Conservation (phyloP, 2,797 vertebrate species). For the Parauchenoglanis ngamensis region DNA sequence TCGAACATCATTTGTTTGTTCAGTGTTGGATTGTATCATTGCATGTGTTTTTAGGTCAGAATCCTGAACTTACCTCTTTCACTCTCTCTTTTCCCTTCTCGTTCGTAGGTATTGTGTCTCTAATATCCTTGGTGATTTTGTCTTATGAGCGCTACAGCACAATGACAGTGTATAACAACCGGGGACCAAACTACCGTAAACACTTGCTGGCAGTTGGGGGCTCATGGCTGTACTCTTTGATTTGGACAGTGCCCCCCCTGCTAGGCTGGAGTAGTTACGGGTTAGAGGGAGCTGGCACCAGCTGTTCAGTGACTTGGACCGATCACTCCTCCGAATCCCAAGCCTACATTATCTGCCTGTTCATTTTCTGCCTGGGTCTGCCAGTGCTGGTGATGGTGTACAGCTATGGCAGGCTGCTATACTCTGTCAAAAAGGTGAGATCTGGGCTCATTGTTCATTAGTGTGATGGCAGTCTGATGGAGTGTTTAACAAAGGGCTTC, state of each 20-base stretch:
- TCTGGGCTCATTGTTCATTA: neutral
- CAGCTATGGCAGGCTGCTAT: conserved; percentile 83
- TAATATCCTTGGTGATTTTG: conserved; percentile 85
- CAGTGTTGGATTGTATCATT: neutral
- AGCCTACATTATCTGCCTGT: conserved; percentile 88
- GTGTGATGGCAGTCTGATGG: neutral
- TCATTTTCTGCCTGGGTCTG: conserved; percentile 85
- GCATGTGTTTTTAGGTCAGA: neutral
- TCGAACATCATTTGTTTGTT: neutral
- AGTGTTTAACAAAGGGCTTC: neutral
- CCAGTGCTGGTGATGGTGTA: conserved; percentile 85
- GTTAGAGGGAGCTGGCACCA: conserved; percentile 84
- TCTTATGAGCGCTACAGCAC: conserved; percentile 89
- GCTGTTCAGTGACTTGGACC: conserved; percentile 87
- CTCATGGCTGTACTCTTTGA: conserved; percentile 85
- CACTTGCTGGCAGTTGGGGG: conserved; percentile 80
- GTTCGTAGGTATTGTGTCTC: conserved; percentile 83
- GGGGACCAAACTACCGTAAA: conserved; percentile 73
- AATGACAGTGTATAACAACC: conserved; percentile 82
- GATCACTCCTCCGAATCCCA: conserved; percentile 74
- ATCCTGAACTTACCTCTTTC: conserved; percentile 2
- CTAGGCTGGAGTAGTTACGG: conserved; percentile 89
- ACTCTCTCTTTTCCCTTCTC: conserved; percentile 5
- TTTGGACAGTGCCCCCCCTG: conserved; percentile 88
- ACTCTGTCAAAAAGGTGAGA: conserved; percentile 84